Percentiles rank a stretch among this genome's conserved stretches.
Evolutionary conservation across 2,113 vertebrate species (phyloP).

Genomic region (Ageneiosus marmoratus): DNA sequence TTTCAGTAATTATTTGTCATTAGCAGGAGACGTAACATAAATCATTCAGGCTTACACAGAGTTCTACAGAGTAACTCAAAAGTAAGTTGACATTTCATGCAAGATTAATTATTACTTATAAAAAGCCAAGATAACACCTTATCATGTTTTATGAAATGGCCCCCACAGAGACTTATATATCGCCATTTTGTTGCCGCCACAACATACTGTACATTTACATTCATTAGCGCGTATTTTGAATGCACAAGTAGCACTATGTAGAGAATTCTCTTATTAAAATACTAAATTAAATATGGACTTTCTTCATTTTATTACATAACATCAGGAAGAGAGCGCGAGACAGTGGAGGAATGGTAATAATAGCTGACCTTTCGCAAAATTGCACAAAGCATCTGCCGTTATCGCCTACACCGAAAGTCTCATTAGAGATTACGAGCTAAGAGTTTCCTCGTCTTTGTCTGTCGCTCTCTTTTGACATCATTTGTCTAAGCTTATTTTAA

Average conservation of each 20-base stretch:
- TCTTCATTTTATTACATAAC: slow-evolving; percentile 26
- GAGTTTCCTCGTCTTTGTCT: neutral
- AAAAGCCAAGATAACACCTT: slow-evolving; percentile 17
- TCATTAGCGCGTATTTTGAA: neutral
- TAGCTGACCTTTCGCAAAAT: slow-evolving; percentile 54
- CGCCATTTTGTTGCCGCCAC: neutral
- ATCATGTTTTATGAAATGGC: slow-evolving; percentile 16
- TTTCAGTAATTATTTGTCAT: slow-evolving; percentile 1
- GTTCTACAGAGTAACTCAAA: neutral
- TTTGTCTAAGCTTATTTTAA: slow-evolving; percentile 49
- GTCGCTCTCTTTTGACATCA: slow-evolving; percentile 3
- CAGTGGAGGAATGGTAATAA: slow-evolving; percentile 34
- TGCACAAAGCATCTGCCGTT: slow-evolving; percentile 46
- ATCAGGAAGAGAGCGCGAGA: slow-evolving; percentile 13
- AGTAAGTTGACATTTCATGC: neutral
- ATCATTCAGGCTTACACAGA: neutral
- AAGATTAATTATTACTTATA: neutral
- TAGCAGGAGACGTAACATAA: neutral
- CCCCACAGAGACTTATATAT: neutral
- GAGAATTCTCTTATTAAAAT: slow-evolving; percentile 37
- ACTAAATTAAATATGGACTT: slow-evolving; percentile 34
- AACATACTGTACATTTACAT: neutral
- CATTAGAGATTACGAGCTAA: slow-evolving; percentile 54
- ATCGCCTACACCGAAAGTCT: slow-evolving; percentile 43
- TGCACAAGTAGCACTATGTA: slow-evolving; percentile 17